Conservation (phyloP, 2,797 vertebrate genomes). For the Anguilla pacifica region DNA sequence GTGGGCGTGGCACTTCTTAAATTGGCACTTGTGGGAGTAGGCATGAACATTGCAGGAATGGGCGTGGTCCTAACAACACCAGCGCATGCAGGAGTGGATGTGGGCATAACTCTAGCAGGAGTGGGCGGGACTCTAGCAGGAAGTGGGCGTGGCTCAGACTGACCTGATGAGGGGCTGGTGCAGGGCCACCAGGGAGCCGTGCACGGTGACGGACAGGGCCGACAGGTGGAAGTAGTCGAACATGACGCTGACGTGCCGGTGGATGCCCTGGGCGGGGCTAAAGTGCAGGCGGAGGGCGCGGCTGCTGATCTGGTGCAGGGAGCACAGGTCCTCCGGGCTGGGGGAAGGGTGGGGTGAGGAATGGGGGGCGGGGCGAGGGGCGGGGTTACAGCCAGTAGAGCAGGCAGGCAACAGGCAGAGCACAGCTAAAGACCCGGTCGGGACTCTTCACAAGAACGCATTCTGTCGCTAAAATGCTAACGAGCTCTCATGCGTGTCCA, state of each 20-base stretch:
- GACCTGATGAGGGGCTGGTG: slow-evolving; percentile 97
- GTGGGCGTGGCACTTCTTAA: too few species aligned
- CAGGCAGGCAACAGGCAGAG: not conserved
- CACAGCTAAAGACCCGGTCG: not conserved
- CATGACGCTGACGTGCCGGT: slow-evolving; percentile 97
- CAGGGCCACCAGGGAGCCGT: slow-evolving; percentile 93
- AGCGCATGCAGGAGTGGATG: not conserved
- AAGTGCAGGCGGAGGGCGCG: slow-evolving; percentile 95
- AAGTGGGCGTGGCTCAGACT: slow-evolving; percentile 32
- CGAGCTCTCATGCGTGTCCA: not conserved
- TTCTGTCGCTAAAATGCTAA: not conserved
- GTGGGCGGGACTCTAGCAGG: not conserved
- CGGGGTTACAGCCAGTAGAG: not conserved
- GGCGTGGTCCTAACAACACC: not conserved
- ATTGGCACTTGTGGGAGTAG: too few species aligned
- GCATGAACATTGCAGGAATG: not conserved
- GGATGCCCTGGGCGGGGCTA: slow-evolving; percentile 91
- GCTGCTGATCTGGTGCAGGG: slow-evolving; percentile 95
- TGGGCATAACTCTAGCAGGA: not conserved
- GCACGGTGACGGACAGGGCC: slow-evolving; percentile 90
- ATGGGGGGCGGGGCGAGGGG: slow-evolving; percentile 28
- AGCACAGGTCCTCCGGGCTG: slow-evolving; percentile 88
- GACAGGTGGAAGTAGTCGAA: slow-evolving; percentile 99
- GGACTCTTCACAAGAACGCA: too few species aligned
- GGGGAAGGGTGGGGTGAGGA: not conserved